These are phyloP conservation scores for Podotricha telesiphe DNA, from an alignment of 2,888 invertebrate genomes.

Conservation along the genomic window DNA sequence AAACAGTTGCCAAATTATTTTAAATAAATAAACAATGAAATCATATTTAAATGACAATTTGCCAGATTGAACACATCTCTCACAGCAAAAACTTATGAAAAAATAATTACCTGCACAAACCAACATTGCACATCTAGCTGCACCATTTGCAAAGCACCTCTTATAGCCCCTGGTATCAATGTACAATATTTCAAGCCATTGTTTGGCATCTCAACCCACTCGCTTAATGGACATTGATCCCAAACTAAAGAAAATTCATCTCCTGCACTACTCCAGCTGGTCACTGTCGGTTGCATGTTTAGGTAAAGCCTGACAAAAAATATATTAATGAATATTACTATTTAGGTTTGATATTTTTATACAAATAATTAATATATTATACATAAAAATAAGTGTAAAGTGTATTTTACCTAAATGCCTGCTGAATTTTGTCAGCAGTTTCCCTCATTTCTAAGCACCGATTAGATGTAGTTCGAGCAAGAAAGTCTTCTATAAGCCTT, in stretches of 20 bases:
- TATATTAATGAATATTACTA: slow-evolving; percentile 51
- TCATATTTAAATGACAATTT: too few relatives aligned
- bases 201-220: slow-evolving; percentile 97
- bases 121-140: slow-evolving; percentile 97
- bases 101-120: slow-evolving; percentile 88
- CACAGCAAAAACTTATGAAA: too few relatives aligned
- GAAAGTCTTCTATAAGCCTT: slow-evolving; percentile 97
- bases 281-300: slow-evolving; percentile 95
- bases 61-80: too few relatives aligned
- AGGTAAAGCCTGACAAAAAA: slow-evolving; percentile 87
- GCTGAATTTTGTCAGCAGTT: slow-evolving; percentile 97
- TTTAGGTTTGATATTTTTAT: slow-evolving; percentile 84
- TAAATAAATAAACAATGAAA: not conserved
- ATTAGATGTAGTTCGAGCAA: slow-evolving; percentile 94
- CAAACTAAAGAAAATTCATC: slow-evolving; percentile 98
- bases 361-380: too few relatives aligned
- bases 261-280: slow-evolving; percentile 96
- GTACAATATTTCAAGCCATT: slow-evolving; percentile 95
- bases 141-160: slow-evolving; percentile 99
- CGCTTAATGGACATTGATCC: slow-evolving; percentile 97
- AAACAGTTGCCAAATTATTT: slow-evolving; percentile 41
- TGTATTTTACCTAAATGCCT: slow-evolving; percentile 82
- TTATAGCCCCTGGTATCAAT: slow-evolving; percentile 94
- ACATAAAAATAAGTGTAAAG: not conserved
- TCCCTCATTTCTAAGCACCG: slow-evolving; percentile 98